Percentiles rank a stretch among this genome's conserved stretches.
phyloP scores from a whole-genome alignment of 2,888 invertebrate species.

The Sarcophaga rosellei region DNA sequence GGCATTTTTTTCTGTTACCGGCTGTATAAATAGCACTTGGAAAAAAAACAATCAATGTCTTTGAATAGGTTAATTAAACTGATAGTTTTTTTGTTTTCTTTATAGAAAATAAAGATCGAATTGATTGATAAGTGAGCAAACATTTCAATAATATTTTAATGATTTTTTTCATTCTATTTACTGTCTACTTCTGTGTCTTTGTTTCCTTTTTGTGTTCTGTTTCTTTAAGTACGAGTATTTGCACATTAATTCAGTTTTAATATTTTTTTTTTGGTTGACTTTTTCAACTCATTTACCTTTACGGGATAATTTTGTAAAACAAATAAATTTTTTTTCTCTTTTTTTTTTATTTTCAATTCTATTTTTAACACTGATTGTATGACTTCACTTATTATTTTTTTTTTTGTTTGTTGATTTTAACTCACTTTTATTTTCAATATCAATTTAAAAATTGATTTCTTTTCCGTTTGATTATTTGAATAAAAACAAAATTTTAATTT shows the following conservation, averaged over 20 bases:
- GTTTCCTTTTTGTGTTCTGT: not conserved
- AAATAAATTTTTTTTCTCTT: not conserved
- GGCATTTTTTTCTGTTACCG: not conserved
- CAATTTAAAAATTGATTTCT: not conserved
- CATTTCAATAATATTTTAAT: constrained; percentile 35
- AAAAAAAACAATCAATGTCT: not conserved
- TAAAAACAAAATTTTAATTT: not conserved
- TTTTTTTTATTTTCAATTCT: not conserved
- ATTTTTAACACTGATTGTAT: not conserved
- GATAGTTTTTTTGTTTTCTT: not conserved
- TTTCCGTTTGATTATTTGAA: not conserved
- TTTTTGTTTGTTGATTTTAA: not conserved
- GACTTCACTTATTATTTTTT: not conserved
- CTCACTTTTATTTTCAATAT: not conserved
- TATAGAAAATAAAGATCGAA: not conserved
- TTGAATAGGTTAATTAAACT: not conserved
- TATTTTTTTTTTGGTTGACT: not conserved
- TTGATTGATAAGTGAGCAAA: constrained; percentile 52
- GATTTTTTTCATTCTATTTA: not conserved
- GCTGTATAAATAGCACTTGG: not conserved
- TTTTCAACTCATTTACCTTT: constrained; percentile 2
- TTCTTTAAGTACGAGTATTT: not conserved
- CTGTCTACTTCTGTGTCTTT: not conserved
- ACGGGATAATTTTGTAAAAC: not conserved
- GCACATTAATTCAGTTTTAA: not conserved